These are phyloP conservation scores for Orcinus orca DNA, from an alignment of 2,113 vertebrate species.

Conservation along the genomic window DNA sequence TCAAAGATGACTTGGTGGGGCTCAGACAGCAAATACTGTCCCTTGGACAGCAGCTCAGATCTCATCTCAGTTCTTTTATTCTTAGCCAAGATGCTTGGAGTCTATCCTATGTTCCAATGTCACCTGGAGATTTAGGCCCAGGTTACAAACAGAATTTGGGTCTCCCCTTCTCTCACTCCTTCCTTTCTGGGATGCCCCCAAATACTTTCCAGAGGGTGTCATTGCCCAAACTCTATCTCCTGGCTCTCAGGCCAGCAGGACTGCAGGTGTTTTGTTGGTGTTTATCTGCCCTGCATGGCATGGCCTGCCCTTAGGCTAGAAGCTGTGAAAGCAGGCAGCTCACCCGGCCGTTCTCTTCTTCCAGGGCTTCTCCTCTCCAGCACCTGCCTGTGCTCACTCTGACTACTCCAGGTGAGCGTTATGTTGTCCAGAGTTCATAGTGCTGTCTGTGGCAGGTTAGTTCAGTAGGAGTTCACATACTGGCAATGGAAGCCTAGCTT, in stretches of 20 bases:
- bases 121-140: not conserved
- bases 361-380: not conserved
- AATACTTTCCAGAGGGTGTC: not conserved
- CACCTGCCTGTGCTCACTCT: no score
- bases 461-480: not conserved
- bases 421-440: not conserved
- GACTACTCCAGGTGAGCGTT: not conserved
- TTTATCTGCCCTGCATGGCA: no score
- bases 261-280: no score
- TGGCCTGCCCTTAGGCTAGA: not conserved
- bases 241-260: not conserved
- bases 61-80: not conserved
- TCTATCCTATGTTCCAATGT: not conserved
- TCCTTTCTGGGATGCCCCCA: not conserved
- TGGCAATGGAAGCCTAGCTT: not conserved
- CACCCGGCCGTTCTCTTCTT: rapidly evolving
- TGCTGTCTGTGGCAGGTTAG: not conserved
- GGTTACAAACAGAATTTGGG: not conserved
- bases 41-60: not conserved
- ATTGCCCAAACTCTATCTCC: not conserved
- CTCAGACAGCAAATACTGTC: not conserved
- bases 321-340: not conserved
- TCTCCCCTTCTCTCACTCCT: not conserved
- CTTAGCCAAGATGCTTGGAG: not conserved
- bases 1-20: not conserved